Percentiles rank a stretch among this genome's conserved stretches.
phyloP scores from a whole-genome alignment of 2,797 vertebrate genomes.

The Psittacula echo region DNA sequence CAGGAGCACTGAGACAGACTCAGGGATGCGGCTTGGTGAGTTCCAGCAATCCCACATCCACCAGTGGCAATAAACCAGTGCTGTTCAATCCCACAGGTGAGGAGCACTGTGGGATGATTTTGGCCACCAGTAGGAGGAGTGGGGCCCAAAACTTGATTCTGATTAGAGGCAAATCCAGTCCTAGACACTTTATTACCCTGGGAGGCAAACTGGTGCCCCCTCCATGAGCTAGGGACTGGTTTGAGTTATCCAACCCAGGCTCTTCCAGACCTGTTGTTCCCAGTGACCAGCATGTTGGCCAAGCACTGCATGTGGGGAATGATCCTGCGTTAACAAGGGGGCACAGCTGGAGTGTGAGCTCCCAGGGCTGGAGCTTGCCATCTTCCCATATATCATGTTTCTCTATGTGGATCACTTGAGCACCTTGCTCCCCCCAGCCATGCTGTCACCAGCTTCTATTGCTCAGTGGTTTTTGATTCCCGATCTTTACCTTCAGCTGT shows the following conservation, averaged over 20 bases:
- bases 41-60: neutral
- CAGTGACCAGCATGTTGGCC: rapidly evolving
- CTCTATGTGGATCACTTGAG: rapidly evolving
- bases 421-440: neutral
- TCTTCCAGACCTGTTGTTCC: neutral
- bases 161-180: neutral
- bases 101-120: neutral
- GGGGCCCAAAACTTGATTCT: rapidly evolving
- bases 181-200: neutral
- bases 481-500: neutral
- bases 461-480: neutral
- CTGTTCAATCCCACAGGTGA: rapidly evolving
- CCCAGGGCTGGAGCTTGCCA: rapidly evolving
- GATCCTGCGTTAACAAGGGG: neutral
- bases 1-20: neutral
- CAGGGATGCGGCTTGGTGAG: neutral
- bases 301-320: rapidly evolving
- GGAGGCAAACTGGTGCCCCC: rapidly evolving
- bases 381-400: rapidly evolving
- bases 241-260: rapidly evolving
- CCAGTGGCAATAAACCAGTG: neutral
- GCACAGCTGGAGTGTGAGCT: neutral
- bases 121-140: neutral
- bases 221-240: neutral
- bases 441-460: rapidly evolving